These are phyloP conservation scores for Cryptocheilus praepositus DNA, from an alignment of 2,888 invertebrate genomes.

Conservation along the genomic window DNA sequence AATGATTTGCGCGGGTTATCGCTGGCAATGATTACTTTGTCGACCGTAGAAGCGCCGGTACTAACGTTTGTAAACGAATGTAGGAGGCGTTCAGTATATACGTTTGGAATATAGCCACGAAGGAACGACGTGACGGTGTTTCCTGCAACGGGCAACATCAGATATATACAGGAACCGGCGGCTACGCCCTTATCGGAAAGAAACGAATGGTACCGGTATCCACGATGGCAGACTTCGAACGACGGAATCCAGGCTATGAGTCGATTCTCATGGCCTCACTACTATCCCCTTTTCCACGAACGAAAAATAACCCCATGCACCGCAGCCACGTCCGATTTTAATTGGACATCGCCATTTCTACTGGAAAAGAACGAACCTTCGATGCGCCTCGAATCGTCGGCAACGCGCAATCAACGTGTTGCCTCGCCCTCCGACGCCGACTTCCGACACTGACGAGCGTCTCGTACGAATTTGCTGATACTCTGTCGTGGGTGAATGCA, in stretches of 20 bases:
- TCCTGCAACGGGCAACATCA: conserved; percentile 47
- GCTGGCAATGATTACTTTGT: too few species aligned
- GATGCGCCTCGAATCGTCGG: conserved; percentile 1
- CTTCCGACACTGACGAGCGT: too few species aligned
- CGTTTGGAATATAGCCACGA: too few species aligned
- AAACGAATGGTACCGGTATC: conserved; percentile 46
- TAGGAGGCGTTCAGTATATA: too few species aligned
- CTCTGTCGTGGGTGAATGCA: too few species aligned
- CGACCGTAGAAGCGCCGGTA: too few species aligned
- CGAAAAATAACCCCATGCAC: conserved; percentile 50
- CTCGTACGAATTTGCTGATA: too few species aligned
- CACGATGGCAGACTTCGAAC: conserved; percentile 33
- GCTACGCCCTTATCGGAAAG: conserved; percentile 62
- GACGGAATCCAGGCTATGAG: conserved; percentile 61
- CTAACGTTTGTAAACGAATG: too few species aligned
- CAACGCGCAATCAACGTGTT: background rate
- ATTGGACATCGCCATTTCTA: conserved; percentile 10
- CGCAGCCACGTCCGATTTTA: conserved; percentile 17
- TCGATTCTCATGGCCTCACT: conserved; percentile 63
- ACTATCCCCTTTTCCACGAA: conserved; percentile 54
- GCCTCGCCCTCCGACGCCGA: background rate
- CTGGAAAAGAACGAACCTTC: background rate
- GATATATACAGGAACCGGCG: conserved; percentile 46
- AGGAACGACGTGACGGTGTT: conserved; percentile 34
- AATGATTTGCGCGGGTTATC: too few species aligned